Base-by-base conservation (phyloP, 2,113 vertebrate species). In the Scophthalmus maximus region DNA sequence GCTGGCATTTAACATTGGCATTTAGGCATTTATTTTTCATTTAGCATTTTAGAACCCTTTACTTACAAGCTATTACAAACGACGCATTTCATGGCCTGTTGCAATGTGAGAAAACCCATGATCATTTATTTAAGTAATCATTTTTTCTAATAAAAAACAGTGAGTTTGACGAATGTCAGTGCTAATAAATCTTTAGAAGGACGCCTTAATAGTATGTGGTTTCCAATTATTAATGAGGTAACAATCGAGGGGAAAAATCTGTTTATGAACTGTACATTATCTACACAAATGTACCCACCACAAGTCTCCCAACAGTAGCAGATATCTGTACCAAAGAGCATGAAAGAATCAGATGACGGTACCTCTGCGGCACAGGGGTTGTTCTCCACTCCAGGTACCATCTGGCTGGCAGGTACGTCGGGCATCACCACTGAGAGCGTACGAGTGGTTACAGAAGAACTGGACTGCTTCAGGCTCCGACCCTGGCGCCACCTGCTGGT, bases 381-480 rank as follows among this genome's bases (percentile, higher is more conserved):
- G 92, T 27, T 69, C 83, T 29, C 92, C 92, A 50, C 89, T 91
- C 94, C 94, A 94, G 50, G 85, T 89, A 29, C 93, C 93, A 22
- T 93, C 68, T 0, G 93, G 85, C 88, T 95, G 95, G 89, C 98
- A 99, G 40, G 83, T 95, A 56, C 96, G 94, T 30, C 88, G 88
- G 59, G 93, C 79, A 8, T 93, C 94, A 25, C 97, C 96, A 50
- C 95, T 98, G 23, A 98, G 94, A 68, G 95, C 93, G 29, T 98
- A 97, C 0, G 96, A 97, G 85, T 94, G 95, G 86, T 99, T 97
- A 84, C 98, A 99, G 86, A 93, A 96, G 88, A 97, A 96, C 73
- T 95, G 91, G 73, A 95, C 76, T 0, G 94, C 86, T 4, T 95
- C 94, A 68, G 94, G 93, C 68, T 91, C 79, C n/a, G 89, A 47